phyloP scores from a whole-genome alignment of 2,888 invertebrate genomes.

The Euphydryas editha region DNA sequence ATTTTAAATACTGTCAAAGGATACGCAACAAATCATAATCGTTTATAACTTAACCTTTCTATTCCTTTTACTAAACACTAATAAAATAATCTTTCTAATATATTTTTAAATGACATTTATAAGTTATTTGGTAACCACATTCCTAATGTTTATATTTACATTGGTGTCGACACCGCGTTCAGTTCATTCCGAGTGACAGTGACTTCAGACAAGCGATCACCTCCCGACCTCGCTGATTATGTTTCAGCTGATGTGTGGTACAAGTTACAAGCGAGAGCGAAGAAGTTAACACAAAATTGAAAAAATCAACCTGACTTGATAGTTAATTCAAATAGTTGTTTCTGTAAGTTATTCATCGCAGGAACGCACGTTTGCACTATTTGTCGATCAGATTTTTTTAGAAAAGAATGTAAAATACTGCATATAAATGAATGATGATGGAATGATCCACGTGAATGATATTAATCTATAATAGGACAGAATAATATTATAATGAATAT shows the following conservation, averaged over 20 bases:
- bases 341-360: too few species aligned
- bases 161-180: slow-evolving; percentile 65
- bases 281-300: background rate
- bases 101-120: background rate
- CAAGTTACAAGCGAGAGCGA: slow-evolving; percentile 8
- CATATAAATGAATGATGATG: too few species aligned
- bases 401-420: too few species aligned
- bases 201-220: slow-evolving; percentile 64
- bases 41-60: too few species aligned
- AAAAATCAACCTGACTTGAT: too few species aligned
- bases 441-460: too few species aligned
- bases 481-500: too few species aligned
- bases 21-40: too few species aligned
- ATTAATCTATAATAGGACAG: too few species aligned
- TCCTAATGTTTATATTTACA: slow-evolving; percentile 35
- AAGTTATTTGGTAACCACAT: slow-evolving; percentile 24
- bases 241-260: slow-evolving; percentile 47
- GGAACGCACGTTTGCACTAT: too few species aligned
- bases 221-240: slow-evolving; percentile 58
- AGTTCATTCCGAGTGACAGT: slow-evolving; percentile 66
- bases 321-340: background rate
- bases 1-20: too few species aligned
- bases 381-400: too few species aligned
- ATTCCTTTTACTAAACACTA: background rate
- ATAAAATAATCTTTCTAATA: background rate